Evolutionary conservation across 2,888 invertebrate species (phyloP), one percentile per base, ranked within the genome.

Genomic region (Gastracanthus pulcherrimus): DNA sequence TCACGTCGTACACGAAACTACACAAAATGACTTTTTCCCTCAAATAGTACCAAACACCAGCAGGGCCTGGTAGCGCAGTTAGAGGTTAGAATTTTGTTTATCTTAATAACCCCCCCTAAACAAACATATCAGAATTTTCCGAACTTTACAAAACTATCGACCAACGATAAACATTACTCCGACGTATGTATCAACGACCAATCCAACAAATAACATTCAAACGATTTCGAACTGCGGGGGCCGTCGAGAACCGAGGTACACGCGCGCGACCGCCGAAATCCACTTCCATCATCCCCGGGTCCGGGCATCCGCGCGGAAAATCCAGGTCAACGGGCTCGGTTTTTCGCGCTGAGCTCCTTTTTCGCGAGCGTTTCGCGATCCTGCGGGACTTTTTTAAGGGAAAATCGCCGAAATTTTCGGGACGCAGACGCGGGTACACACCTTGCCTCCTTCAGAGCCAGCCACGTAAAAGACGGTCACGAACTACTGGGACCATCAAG

Each of bases 21-120:
- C 13, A 29, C 0, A n/a, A 23, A 36, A 2, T 64, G 13, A 72
- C n/a, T 41, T 16, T 51, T 45, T 38, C 7, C 19, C 19, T 1
- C 16, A 60, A 3, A 36, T n/a, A 34, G 19, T 26, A 72, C 13
- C 26, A 19, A 38, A 19, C 11, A 36, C 26, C 51, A 51, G 36
- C 36, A 76, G 9, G 60, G 13, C 13, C 11, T 48, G 34, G 11
- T n/a, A 19, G 13, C 38, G 3, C 77, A 66, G 75, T 75, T 81
- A 81, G 64, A 83, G 83, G 83, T 83, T 83, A 83, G 70, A 71
- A 23, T 51, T 6, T 81, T 83, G 78, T 81, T 83, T 81, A 76
- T 67, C 16, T 80, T 26, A 38, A 55, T n/a, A 62, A 48, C n/a
- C 7, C 29, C 51, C 0, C 1, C 34, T 66, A 51, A 62, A 70